Base-by-base conservation (phyloP, 2,888 invertebrate species). In the Diabrotica balteata region DNA sequence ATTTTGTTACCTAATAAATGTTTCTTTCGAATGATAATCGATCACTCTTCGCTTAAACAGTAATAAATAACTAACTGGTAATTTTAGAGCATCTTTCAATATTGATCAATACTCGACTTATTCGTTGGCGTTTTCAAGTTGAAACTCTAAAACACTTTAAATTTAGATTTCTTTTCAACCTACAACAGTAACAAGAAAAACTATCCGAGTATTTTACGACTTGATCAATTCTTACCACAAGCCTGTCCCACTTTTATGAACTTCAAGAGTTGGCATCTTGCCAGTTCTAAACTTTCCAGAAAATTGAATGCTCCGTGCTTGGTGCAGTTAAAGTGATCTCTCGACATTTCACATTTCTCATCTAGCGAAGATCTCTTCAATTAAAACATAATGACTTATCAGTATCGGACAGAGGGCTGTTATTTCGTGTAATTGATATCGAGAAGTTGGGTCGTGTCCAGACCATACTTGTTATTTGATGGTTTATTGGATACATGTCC, bases 331-430 rank as follows among this genome's bases (percentile, higher is more conserved):
- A 63, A 66, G 63, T 63, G 69, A 69, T 66, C 64, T 70, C 69
- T 67, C 46, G 67, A 67, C 67, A 60, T 70, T 70, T 67, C 67
- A 61, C 64, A 63, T 70, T 70, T 67, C 69, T 67, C 69, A 70
- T 55, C 50, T 58, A 59, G 53, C 32, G 57, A 42, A 62, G 60
- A 32, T 63, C 60, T 66, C 60, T 63, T 66, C 73, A 73, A 71
- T 73, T 73, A 73, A 73, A 73, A 71, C 69, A 70, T 71, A 72
- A 73, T 71, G 68, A 68, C 68, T 72, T 73, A 71, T 73, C 73
- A 71, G 72, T 57, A 54, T 66, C 51, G 67, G 68, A 68, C 72
- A 72, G 70, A 66, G 63, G 45, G 65, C 53, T 58, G 66, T 59
- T 69, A 69, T 72, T 69, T 71, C 67, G 68, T 66, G 72, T 72